phyloP scores from a whole-genome alignment of 2,797 vertebrate species.

The Philypnodon macrostomus region DNA sequence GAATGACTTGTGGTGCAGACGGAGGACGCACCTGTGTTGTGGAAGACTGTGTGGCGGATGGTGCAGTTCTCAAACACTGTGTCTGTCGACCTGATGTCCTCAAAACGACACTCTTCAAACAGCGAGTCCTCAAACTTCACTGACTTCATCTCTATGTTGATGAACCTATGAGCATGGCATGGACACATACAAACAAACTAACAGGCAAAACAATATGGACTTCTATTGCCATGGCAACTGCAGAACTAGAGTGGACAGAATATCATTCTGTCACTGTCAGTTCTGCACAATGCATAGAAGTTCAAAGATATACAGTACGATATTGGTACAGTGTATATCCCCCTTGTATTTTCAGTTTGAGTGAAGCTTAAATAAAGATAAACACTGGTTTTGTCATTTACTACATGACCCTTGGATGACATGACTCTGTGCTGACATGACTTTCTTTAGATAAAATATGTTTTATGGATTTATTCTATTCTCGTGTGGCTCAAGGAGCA shows the following conservation, averaged over 20 bases:
- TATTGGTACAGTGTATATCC: constrained; percentile 47
- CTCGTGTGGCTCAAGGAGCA: too few species aligned
- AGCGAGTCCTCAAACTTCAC: constrained; percentile 91
- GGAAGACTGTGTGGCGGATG: constrained; percentile 84
- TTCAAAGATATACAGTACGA: constrained; percentile 48
- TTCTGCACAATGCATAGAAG: constrained; percentile 55
- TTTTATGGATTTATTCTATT: too few species aligned
- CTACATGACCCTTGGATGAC: too few species aligned
- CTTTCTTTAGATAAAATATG: too few species aligned
- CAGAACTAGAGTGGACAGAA: constrained; percentile 41
- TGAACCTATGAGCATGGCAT: constrained; percentile 81
- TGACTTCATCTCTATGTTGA: constrained; percentile 89
- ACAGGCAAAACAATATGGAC: constrained; percentile 45
- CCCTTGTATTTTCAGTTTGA: constrained; percentile 9
- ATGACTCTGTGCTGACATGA: too few species aligned
- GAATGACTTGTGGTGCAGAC: neutral
- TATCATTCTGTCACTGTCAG: constrained; percentile 38
- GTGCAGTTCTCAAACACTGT: constrained; percentile 94
- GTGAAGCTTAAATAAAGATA: constrained; percentile 26
- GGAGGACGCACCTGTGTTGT: constrained; percentile 84
- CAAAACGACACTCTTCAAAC: constrained; percentile 91
- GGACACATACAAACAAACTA: constrained; percentile 42
- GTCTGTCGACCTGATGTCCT: constrained; percentile 87
- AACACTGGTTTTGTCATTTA: constrained; percentile 13
- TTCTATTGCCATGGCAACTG: constrained; percentile 43